Evolutionary conservation across 2,888 invertebrate genomes (phyloP), one percentile per base, ranked within the genome.

Genomic region (Apomyelois bistriatella): DNA sequence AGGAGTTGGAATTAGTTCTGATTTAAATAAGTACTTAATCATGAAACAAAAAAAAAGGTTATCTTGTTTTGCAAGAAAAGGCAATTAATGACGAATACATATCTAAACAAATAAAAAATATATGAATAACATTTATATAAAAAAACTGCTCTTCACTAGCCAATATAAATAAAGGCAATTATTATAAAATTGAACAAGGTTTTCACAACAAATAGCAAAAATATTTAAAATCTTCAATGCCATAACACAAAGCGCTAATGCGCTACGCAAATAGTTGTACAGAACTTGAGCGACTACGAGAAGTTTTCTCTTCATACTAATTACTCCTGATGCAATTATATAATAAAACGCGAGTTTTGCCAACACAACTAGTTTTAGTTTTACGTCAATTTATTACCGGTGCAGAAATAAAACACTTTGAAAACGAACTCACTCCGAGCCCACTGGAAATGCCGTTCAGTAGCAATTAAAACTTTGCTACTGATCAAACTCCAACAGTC

Each of bases 391-490:
- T 74, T 66, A 73, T 74, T 70, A 71, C 60, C 65, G 65, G 61
- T 67, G 64, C 65, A 70, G 69, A 68, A 76, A 76, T 75, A 74
- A 77, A 79, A 78, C 74, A 69, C 71, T 75, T 75, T 69, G 68
- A 66, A 72, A 75, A 72, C 68, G 67, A 73, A 77, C 71, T 74
- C 64, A 57, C 59, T 54, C 64, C 59, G 62, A 59, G 66, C 66
- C 63, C 66, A 66, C 72, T 75, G 72, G 72, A 78, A 85, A 78
- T 78, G 76, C 72, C 77, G 75, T 83, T 83, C 82, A 82, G 76
- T 77, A 71, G 84, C 85, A 86, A 88, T 87, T 87, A 86, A 85
- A 86, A 87, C 82, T 86, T 85, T 81, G 63, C 63, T 71, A 77
- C 78, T 84, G 84, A 85, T 85, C 82, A 82, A 85, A 86, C 80